Conservation (phyloP, 2,797 vertebrate species). For the Silurus aristotelis region DNA sequence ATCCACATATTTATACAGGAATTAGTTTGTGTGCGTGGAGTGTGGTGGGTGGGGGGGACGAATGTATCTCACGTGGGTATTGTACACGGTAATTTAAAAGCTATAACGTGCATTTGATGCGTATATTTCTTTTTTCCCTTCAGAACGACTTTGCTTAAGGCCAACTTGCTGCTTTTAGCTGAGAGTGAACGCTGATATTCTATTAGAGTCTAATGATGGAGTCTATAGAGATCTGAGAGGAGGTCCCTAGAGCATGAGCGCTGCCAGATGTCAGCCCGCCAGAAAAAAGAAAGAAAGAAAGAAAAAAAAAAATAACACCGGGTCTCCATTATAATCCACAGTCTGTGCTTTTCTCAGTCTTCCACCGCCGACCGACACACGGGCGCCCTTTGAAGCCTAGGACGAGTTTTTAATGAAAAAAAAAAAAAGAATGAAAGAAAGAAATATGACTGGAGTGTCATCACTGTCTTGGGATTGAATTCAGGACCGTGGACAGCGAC, state of each 20-base stretch:
- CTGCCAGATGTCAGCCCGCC: slow-evolving; percentile 77
- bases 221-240: slow-evolving; percentile 76
- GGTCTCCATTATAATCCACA: slow-evolving; percentile 78
- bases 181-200: slow-evolving; percentile 88
- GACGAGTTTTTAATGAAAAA: slow-evolving; percentile 39
- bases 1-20: slow-evolving; percentile 32
- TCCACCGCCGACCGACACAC: slow-evolving; percentile 59
- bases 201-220: slow-evolving; percentile 85
- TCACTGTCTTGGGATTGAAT: slow-evolving; percentile 49
- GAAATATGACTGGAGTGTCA: slow-evolving; percentile 54
- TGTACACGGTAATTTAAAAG: slow-evolving; percentile 32
- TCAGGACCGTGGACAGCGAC: slow-evolving; percentile 85
- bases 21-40: slow-evolving; percentile 8
- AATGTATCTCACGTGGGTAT: slow-evolving; percentile 22
- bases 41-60: background rate
- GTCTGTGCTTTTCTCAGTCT: slow-evolving; percentile 62
- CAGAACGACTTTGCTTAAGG: slow-evolving; percentile 64
- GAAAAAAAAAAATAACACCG: slow-evolving; percentile 64
- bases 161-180: slow-evolving; percentile 79
- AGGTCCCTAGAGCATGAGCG: slow-evolving; percentile 73
- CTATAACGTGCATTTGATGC: slow-evolving; percentile 25
- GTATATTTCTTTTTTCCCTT: slow-evolving; percentile 42
- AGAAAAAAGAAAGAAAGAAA: slow-evolving; percentile 63
- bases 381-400: slow-evolving; percentile 70
- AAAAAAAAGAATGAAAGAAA: slow-evolving; percentile 23